Evolutionary conservation across 2,113 vertebrate genomes (phyloP), one percentile per base, ranked within the genome.

Genomic region (Laticauda colubrina): DNA sequence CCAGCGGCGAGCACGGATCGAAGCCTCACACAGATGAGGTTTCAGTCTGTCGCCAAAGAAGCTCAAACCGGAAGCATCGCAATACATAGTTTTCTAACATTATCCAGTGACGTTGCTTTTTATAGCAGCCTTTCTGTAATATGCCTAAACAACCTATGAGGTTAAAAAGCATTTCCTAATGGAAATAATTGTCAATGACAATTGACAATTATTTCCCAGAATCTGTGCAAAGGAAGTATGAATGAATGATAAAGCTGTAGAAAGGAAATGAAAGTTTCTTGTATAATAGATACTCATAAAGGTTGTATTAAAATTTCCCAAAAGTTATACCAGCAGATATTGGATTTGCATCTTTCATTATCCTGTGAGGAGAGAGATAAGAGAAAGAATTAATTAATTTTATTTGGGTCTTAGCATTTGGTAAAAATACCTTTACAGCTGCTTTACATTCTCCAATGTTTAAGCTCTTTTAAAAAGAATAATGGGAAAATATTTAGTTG

Each of bases 121-220:
- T 53, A 26, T 51, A 34, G 54, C 45, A 93, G 75, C 29, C 56
- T 87, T 64, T 91, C 24, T 95, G 81, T 91, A 95, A 95, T 96
- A 92, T 96, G 91, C 88, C 54, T 56, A 93, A 54, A 85, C 92
- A 94, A 91, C 90, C 5, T 94, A 93, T 95, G 29, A 92, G 93
- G 91, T 96, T 96, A 95, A 94, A 95, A 95, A 96, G 93, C 95
- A 94, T 61, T 91, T 75, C 94, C 94, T 95, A 95, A 96, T 97
- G 96, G 95, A 96, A 96, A 93, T 94, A 94, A 93, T 92, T 95
- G 92, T 93, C 95, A 95, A 1, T 96, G 92, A 92, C 2, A 53
- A 53, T 53, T 53, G 10, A 53, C 51, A 53, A 53, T 53, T 53
- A 75, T 93, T 96, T 92, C 93, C 51, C 21, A 69, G 95, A 89